phyloP scores from a whole-genome alignment of 2,797 vertebrate species.

The Eospalax fontanierii region DNA sequence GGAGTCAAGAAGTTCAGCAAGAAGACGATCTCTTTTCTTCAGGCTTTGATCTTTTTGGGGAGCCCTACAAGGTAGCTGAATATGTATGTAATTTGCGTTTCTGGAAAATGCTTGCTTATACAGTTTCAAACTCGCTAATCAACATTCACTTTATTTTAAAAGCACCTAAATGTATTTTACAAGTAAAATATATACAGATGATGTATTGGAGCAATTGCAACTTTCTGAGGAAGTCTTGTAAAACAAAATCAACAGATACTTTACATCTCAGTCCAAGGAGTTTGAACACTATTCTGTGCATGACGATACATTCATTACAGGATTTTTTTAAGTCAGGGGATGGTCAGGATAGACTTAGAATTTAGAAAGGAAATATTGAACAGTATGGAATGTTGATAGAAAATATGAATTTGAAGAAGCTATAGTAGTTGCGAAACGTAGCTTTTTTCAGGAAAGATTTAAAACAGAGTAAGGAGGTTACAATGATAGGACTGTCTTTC shows the following conservation, averaged over 20 bases:
- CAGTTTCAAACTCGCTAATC: conserved; percentile 51
- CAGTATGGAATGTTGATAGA: no score
- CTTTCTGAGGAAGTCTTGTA: conserved; percentile 81
- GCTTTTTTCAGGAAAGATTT: not conserved
- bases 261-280: no score
- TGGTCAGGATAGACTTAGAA: no score
- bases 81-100: conserved; percentile 78
- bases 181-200: conserved; percentile 70
- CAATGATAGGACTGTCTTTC: not conserved
- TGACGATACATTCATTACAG: no score
- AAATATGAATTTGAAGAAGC: conserved; percentile 10
- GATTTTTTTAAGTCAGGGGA: no score
- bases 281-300: no score
- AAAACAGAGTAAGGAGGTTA: not conserved
- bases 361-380: no score
- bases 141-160: conserved; percentile 77
- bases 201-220: conserved; percentile 67
- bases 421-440: not conserved
- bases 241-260: conserved; percentile 41
- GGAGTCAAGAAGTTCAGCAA: conserved; percentile 98
- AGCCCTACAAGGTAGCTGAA: conserved; percentile 97
- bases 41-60: conserved; percentile 98
- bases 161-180: conserved; percentile 60
- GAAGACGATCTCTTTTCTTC: conserved; percentile 98
- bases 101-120: conserved; percentile 70